Conservation (phyloP, 2,888 invertebrate species). For the Caenorhabditis drosophilae region DNA sequence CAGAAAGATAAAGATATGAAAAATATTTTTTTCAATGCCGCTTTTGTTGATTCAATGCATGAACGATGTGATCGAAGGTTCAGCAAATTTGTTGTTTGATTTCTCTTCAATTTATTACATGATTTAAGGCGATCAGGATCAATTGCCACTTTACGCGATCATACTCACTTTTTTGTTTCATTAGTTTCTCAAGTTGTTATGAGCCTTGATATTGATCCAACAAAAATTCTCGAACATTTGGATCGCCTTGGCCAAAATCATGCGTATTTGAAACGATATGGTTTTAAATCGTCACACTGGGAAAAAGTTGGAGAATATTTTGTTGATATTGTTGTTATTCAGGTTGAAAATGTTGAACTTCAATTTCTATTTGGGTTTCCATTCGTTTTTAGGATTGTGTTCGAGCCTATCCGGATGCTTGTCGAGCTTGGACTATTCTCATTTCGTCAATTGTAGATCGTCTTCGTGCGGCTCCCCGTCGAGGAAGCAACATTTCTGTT, state of each 20-base stretch:
- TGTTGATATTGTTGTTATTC: slow-evolving; percentile 63
- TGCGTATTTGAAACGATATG: slow-evolving; percentile 56
- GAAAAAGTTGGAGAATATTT: slow-evolving; percentile 65
- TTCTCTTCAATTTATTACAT: not conserved
- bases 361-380: too few species aligned
- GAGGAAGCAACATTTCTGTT: slow-evolving; percentile 31
- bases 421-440: slow-evolving; percentile 62
- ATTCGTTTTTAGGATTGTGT: too few species aligned
- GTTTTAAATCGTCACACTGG: slow-evolving; percentile 61
- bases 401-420: slow-evolving; percentile 63
- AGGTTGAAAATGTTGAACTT: too few species aligned
- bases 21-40: slow-evolving; percentile 65
- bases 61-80: slow-evolving; percentile 56
- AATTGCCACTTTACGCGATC: slow-evolving; percentile 62
- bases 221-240: slow-evolving; percentile 60
- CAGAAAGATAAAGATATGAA: slow-evolving; percentile 61
- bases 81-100: not conserved
- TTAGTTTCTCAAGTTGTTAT: slow-evolving; percentile 60
- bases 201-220: slow-evolving; percentile 56
- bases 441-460: slow-evolving; percentile 64
- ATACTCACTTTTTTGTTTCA: slow-evolving; percentile 66
- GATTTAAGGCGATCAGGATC: slow-evolving; percentile 42
- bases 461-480: slow-evolving; percentile 53
- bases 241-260: slow-evolving; percentile 63
- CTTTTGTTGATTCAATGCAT: slow-evolving; percentile 65